These are phyloP conservation scores for Psittacula derbiana DNA, from an alignment of 2,797 vertebrate species.

Conservation along the genomic window DNA sequence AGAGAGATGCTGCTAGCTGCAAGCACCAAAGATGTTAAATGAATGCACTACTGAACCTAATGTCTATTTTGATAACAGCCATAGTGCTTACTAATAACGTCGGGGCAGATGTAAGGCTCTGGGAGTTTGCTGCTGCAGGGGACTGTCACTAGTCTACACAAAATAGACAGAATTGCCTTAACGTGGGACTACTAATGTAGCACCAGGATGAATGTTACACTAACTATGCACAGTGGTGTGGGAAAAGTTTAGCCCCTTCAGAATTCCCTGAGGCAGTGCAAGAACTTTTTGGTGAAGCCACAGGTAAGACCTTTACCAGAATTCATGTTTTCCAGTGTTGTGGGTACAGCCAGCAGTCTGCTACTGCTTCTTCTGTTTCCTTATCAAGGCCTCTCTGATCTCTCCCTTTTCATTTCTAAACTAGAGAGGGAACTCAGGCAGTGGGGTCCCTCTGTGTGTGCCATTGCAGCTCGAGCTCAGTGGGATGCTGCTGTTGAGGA, in stretches of 20 bases:
- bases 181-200: slow-evolving; percentile 46
- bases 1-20: slow-evolving; percentile 68
- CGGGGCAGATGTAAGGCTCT: slow-evolving; percentile 36
- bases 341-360: not conserved
- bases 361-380: not conserved
- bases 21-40: slow-evolving; percentile 75
- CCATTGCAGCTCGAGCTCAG: not conserved
- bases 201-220: slow-evolving; percentile 43
- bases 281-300: not conserved
- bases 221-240: slow-evolving; percentile 42
- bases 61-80: slow-evolving; percentile 71
- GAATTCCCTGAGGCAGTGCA: not conserved
- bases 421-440: not conserved
- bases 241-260: not conserved
- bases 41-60: slow-evolving; percentile 65
- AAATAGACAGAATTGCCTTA: slow-evolving; percentile 67
- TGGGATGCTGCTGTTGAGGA: not conserved
- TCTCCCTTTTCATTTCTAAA: not conserved
- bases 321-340: not conserved
- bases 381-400: not conserved
- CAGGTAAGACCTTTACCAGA: slow-evolving; percentile 31
- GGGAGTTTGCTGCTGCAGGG: slow-evolving; percentile 44
- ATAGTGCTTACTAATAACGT: slow-evolving; percentile 54
- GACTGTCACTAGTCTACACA: slow-evolving; percentile 3
- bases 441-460: not conserved